These are phyloP conservation scores for Uloborus plumipes DNA, from an alignment of 2,888 invertebrate genomes.

Conservation along the genomic window DNA sequence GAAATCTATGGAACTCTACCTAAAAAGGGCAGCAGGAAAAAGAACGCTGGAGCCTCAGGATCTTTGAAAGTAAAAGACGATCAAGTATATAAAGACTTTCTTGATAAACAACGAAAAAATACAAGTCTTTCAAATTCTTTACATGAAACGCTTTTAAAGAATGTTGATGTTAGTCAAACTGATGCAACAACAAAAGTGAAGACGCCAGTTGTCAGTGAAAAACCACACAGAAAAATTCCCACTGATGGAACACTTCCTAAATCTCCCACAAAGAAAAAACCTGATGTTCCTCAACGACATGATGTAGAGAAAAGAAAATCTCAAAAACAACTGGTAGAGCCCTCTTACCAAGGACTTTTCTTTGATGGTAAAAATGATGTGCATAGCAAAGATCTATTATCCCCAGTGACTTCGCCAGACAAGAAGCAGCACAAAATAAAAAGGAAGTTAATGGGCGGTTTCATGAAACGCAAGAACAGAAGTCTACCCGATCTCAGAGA, in stretches of 20 bases:
- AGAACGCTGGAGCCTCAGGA: conserved; percentile 45
- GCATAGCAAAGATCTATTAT: conserved; percentile 36
- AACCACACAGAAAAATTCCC: conserved; percentile 20
- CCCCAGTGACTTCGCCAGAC: conserved; percentile 44
- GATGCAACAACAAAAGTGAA: conserved; percentile 33
- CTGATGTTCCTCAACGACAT: conserved; percentile 20
- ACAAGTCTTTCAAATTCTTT: conserved; percentile 38
- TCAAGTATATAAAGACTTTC: conserved; percentile 59
- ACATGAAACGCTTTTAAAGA: conserved; percentile 47
- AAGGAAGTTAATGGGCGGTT: conserved; percentile 89
- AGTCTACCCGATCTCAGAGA: conserved; percentile 93
- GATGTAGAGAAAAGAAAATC: conserved; percentile 12
- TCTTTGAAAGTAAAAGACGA: conserved; percentile 66
- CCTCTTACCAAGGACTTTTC: conserved; percentile 5
- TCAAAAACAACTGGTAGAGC: conserved; percentile 16
- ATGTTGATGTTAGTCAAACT: conserved; percentile 28
- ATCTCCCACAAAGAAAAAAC: conserved; percentile 46
- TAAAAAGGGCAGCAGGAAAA: conserved; percentile 80
- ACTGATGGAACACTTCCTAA: conserved; percentile 25
- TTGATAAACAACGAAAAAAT: conserved; percentile 59
- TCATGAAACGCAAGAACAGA: conserved; percentile 88
- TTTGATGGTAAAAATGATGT: conserved; percentile 16
- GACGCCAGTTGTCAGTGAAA: conserved; percentile 15
- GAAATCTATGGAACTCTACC: conserved; percentile 93
- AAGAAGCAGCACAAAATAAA: conserved; percentile 93